A percentile compares a stretch with the other conserved stretches of the same genome.
phyloP scores from a whole-genome alignment of 2,888 invertebrate genomes.

The Scrobipalpa costella region DNA sequence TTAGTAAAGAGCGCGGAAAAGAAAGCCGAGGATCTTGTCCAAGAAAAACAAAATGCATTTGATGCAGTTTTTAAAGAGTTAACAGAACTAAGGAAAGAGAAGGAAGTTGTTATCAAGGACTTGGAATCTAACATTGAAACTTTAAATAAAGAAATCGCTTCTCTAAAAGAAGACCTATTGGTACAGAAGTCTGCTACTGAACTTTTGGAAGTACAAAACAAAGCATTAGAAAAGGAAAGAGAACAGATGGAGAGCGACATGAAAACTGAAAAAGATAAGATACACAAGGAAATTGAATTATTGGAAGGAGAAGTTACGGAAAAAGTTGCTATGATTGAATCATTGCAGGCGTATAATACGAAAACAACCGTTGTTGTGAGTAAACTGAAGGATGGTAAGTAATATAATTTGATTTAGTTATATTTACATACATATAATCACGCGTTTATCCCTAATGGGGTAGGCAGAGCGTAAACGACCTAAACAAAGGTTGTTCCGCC shows the following conservation, averaged over 20 bases:
- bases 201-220: conserved; percentile 40
- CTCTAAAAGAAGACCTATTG: conserved; percentile 36
- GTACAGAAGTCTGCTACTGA: conserved; percentile 28
- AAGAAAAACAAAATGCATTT: conserved; percentile 25
- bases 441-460: too few relatives aligned
- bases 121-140: conserved; percentile 2
- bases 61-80: conserved; percentile 28
- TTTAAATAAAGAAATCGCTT: conserved; percentile 23
- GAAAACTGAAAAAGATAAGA: conserved; percentile 5
- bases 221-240: conserved; percentile 31
- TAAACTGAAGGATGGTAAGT: conserved; percentile 19
- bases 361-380: neutral
- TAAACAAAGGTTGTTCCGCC: too few relatives aligned
- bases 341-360: neutral
- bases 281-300: conserved; percentile 16
- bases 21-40: conserved; percentile 39
- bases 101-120: conserved; percentile 26
- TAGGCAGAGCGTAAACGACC: too few relatives aligned
- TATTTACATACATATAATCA: neutral
- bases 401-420: neutral
- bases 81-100: conserved; percentile 24
- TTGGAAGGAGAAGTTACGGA: conserved; percentile 41
- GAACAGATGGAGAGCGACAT: conserved; percentile 2
- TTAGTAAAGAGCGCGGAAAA: conserved; percentile 35
- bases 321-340: conserved; percentile 10